phyloP scores from a whole-genome alignment of 2,888 invertebrate genomes.

The Chirona hameri region DNA sequence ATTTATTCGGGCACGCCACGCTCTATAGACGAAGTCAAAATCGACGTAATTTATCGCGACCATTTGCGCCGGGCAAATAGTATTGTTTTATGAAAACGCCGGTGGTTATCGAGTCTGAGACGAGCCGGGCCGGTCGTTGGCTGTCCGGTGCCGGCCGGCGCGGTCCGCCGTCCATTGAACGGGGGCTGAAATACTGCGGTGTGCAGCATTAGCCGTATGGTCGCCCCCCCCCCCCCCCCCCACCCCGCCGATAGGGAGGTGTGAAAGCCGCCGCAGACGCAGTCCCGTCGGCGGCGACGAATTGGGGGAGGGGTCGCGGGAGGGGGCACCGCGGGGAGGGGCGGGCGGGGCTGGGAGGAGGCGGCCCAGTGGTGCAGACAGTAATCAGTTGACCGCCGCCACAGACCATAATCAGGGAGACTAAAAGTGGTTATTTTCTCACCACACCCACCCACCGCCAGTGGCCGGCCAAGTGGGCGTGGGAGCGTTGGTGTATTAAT shows the following conservation, averaged over 20 bases:
- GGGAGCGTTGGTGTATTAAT: too few relatives aligned
- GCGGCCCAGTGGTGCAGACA: too few relatives aligned
- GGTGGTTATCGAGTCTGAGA: background rate
- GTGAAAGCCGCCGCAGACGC: background rate
- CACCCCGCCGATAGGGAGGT: background rate
- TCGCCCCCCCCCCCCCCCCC: too few relatives aligned
- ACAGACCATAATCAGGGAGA: too few relatives aligned
- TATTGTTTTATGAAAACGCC: constrained; percentile 24
- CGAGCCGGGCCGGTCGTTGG: background rate
- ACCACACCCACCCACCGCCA: background rate
- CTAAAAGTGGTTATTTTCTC: background rate
- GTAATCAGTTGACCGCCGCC: too few relatives aligned
- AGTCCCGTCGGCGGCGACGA: too few relatives aligned
- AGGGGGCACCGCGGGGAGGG: background rate
- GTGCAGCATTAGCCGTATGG: background rate
- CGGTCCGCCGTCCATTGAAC: background rate
- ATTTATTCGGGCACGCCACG: constrained; percentile 22
- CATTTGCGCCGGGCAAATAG: constrained; percentile 26
- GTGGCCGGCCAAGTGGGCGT: too few relatives aligned
- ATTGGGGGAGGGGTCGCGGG: background rate
- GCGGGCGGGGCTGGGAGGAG: too few relatives aligned
- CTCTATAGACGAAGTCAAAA: constrained; percentile 14
- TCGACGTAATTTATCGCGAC: constrained; percentile 2
- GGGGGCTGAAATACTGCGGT: background rate
- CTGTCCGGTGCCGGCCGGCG: background rate